phyloP scores from a whole-genome alignment of 2,888 invertebrate species.

The Andrena hattorfiana region DNA sequence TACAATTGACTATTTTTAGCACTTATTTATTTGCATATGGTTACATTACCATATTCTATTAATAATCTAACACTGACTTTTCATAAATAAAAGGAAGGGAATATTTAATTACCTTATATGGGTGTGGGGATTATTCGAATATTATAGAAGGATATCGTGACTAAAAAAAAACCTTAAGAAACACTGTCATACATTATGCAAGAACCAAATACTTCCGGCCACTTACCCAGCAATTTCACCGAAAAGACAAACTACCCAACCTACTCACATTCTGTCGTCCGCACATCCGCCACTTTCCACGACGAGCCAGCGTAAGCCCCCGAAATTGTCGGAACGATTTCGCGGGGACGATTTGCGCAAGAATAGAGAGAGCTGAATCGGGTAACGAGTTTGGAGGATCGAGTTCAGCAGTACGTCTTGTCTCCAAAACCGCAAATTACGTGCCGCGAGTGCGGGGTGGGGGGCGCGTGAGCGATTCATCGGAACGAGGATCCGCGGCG shows the following conservation, averaged over 20 bases:
- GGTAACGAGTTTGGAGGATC: conserved; percentile 1
- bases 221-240: neutral
- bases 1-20: too few relatives aligned
- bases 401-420: conserved; percentile 37
- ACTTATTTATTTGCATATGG: too few relatives aligned
- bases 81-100: too few relatives aligned
- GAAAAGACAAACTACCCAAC: neutral
- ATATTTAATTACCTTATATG: too few relatives aligned
- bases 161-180: too few relatives aligned
- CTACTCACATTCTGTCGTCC: neutral
- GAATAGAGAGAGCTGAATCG: neutral
- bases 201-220: too few relatives aligned
- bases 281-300: neutral
- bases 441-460: neutral
- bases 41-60: too few relatives aligned
- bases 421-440: conserved; percentile 50
- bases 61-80: too few relatives aligned
- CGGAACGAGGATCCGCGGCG: conserved; percentile 37
- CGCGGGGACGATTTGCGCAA: neutral
- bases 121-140: too few relatives aligned
- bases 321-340: neutral
- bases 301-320: neutral
- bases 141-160: too few relatives aligned
- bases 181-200: too few relatives aligned
- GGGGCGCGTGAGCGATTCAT: conserved; percentile 49